A percentile compares a stretch with the other conserved stretches of the same genome.
These are phyloP conservation scores for Mirounga angustirostris DNA, from an alignment of 2,113 vertebrate genomes.

Conservation along the genomic window DNA sequence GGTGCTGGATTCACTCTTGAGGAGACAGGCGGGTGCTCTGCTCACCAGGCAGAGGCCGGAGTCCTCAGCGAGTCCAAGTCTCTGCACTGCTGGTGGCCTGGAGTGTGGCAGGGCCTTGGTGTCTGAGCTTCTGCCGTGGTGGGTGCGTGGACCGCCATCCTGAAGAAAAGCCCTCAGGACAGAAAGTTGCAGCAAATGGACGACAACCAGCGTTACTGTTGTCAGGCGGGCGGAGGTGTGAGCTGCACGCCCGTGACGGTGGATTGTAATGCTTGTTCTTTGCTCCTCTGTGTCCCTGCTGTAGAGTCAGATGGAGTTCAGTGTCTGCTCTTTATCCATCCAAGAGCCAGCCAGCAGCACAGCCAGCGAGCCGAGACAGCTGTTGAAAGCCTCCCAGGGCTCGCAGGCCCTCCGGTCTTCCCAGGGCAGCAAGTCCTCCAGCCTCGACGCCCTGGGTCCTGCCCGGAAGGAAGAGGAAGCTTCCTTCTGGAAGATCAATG, in stretches of 20 bases:
- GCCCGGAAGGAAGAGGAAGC: constrained; percentile 92
- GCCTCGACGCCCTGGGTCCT: constrained; percentile 87
- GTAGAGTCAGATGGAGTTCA: constrained; percentile 98
- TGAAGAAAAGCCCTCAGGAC: neutral
- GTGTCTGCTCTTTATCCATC: constrained; percentile 88
- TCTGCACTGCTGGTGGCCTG: rapidly evolving
- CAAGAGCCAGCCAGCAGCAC: constrained; percentile 87
- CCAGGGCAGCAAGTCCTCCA: constrained; percentile 88
- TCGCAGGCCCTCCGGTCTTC: constrained; percentile 87
- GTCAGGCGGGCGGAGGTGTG: rapidly evolving
- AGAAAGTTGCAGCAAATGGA: neutral
- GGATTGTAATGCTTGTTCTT: neutral
- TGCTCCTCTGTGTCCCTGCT: neutral
- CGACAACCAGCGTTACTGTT: rapidly evolving
- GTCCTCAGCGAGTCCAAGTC: neutral
- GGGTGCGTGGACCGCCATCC: rapidly evolving
- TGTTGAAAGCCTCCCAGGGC: constrained; percentile 82
- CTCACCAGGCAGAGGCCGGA: neutral
- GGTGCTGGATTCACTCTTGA: rapidly evolving
- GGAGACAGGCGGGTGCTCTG: neutral
- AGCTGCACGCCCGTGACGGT: rapidly evolving
- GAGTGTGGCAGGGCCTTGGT: rapidly evolving
- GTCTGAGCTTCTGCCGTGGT: neutral
- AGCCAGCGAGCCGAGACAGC: constrained; percentile 88
- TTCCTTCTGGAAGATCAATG: constrained; percentile 97